Percentiles rank a stretch among this genome's conserved stretches.
phyloP scores from a whole-genome alignment of 2,888 invertebrate species.

The Orthonevra nobilis region DNA sequence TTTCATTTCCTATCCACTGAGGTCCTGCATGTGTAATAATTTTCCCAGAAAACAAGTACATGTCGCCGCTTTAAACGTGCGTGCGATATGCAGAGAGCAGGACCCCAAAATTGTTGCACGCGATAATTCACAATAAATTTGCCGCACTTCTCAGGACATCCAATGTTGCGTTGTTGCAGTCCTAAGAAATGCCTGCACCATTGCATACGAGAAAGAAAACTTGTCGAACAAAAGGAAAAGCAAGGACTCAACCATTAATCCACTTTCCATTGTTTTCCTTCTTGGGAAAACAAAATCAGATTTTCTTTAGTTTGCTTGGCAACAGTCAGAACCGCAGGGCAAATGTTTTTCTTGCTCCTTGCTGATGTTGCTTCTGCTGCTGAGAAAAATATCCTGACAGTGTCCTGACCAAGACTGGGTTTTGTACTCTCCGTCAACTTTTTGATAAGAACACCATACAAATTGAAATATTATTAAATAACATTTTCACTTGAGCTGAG shows the following conservation, averaged over 20 bases:
- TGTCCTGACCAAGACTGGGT: background rate
- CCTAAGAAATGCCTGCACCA: conserved; percentile 19
- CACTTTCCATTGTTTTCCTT: conserved; percentile 15
- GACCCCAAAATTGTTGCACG: conserved; percentile 39
- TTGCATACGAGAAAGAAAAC: background rate
- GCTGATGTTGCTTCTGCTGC: background rate
- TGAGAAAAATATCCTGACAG: conserved; percentile 1
- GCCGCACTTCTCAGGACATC: too few species aligned
- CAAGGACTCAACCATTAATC: conserved; percentile 23
- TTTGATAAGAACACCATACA: conserved; percentile 28
- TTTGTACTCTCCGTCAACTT: conserved; percentile 17
- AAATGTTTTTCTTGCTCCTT: conserved; percentile 11
- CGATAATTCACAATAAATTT: too few species aligned
- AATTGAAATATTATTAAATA: conserved; percentile 30
- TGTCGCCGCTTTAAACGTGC: conserved; percentile 49
- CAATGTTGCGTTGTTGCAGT: background rate
- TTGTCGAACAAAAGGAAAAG: background rate
- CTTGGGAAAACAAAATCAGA: conserved; percentile 13
- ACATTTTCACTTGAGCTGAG: conserved; percentile 4
- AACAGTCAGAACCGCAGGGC: conserved; percentile 14
- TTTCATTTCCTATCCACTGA: conserved; percentile 38
- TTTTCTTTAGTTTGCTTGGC: conserved; percentile 4
- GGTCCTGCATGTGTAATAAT: background rate
- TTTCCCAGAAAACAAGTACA: conserved; percentile 25
- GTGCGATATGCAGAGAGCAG: conserved; percentile 56